These are phyloP conservation scores for Atta texana DNA, from an alignment of 1,140 invertebrate species.

Conservation along the genomic window DNA sequence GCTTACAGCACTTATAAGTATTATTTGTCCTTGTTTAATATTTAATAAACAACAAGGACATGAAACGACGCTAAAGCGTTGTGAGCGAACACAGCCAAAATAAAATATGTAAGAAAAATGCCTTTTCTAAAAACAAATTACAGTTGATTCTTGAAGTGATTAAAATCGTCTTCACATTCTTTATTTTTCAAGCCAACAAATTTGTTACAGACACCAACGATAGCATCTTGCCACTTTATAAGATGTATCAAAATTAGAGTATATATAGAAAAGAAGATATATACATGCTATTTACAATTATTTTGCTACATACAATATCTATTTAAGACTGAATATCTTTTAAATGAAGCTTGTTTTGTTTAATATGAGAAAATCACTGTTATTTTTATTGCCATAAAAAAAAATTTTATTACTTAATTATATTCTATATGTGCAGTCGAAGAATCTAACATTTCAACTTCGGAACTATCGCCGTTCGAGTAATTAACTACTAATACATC, in stretches of 20 bases:
- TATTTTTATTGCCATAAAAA: slow-evolving; percentile 7
- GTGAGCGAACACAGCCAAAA: neutral
- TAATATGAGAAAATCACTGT: slow-evolving; percentile 8
- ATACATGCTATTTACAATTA: slow-evolving; percentile 26
- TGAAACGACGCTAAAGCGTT: too few species aligned
- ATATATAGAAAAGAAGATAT: neutral
- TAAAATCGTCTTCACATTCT: neutral
- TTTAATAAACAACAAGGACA: too few species aligned
- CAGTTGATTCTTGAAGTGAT: neutral
- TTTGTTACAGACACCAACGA: slow-evolving; percentile 7
- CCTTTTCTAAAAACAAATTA: neutral
- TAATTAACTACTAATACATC: slow-evolving; percentile 80
- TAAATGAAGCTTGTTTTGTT: slow-evolving; percentile 34
- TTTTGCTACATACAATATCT: slow-evolving; percentile 6
- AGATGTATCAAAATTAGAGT: slow-evolving; percentile 41
- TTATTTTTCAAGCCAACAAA: slow-evolving; percentile 35
- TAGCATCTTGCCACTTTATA: slow-evolving; percentile 3
- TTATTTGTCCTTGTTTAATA: too few species aligned
- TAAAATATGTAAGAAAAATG: neutral
- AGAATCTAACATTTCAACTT: slow-evolving; percentile 86
- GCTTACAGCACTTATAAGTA: too few species aligned
- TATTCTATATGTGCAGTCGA: slow-evolving; percentile 84
- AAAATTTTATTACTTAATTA: slow-evolving; percentile 64
- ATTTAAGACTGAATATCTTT: slow-evolving; percentile 8
- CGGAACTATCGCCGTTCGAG: slow-evolving; percentile 83